Percentiles rank a stretch among this genome's conserved stretches.
phyloP scores from a whole-genome alignment of 2,113 vertebrate genomes.

The Gasterosteus nipponicus region DNA sequence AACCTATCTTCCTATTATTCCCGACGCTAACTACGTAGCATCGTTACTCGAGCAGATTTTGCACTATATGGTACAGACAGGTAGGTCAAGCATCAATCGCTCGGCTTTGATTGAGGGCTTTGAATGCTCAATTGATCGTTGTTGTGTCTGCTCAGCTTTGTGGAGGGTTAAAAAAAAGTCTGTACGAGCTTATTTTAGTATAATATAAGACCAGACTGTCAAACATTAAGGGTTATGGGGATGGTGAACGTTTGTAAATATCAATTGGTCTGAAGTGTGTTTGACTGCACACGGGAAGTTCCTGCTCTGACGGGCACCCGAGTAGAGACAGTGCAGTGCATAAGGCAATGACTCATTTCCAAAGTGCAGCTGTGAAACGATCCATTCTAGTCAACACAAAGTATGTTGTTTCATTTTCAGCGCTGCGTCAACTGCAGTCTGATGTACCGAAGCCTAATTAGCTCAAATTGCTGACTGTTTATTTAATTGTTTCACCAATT shows the following conservation, averaged over 20 bases:
- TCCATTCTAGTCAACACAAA: background rate
- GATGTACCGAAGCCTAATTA: background rate
- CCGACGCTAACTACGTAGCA: conserved; percentile 86
- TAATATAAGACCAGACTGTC: background rate
- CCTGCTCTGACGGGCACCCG: conserved; percentile 28
- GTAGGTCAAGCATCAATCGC: conserved; percentile 67
- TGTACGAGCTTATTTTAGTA: background rate
- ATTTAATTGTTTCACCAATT: background rate
- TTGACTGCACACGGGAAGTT: conserved; percentile 23
- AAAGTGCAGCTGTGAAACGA: background rate
- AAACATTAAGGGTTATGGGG: background rate
- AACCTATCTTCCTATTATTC: conserved; percentile 89
- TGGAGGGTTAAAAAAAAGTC: background rate
- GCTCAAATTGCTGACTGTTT: background rate
- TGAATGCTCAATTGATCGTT: background rate
- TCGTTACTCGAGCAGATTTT: conserved; percentile 96
- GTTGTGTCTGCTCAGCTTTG: background rate
- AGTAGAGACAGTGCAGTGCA: conserved; percentile 18
- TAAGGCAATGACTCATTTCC: conserved; percentile 39
- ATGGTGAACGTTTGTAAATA: conserved; percentile 14
- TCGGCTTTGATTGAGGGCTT: background rate
- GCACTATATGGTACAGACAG: conserved; percentile 98
- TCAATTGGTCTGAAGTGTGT: conserved; percentile 38
- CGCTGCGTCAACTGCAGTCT: background rate
- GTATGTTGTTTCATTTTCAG: conserved; percentile 15